Evolutionary conservation across 2,888 invertebrate genomes (phyloP), one percentile per base, ranked within the genome.

Genomic region (Schizotus pectinicornis): DNA sequence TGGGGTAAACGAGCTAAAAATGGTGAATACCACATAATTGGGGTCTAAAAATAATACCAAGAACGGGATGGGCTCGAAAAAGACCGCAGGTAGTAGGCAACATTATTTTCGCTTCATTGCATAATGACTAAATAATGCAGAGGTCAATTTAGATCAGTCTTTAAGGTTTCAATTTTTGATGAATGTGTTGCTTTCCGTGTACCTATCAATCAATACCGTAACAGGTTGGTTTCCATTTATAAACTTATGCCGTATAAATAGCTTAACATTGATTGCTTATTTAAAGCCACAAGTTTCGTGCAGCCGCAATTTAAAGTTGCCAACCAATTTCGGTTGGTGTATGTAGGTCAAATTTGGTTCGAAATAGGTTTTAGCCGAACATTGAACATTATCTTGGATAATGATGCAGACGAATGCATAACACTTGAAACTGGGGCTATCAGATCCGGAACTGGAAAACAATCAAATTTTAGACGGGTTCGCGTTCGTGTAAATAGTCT

Each of bases 141-240:
- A 5, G 22, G 22, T 22, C 22, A 22, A 22, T 22, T 22, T 22
- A 22, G 22, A 22, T 22, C 22, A 22, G 22, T 22, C 22, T 5
- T 22, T 22, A 22, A 22, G 5, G 22, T 22, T 22, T 22, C 22
- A 22, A 22, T 22, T 3, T 22, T 22, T 22, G 22, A 22, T 22
- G 22, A 22, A 22, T 22, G 22, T 22, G 22, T 22, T 22, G n/a
- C 41, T 31, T 42, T 42, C 42, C 22, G 32, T 7, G 9, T 30
- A 9, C 42, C 32, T 34, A 51, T 39, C 38, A 51, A 56, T 56
- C 50, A 41, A 56, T 56, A 51, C 35, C 34, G 41, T 56, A 51
- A 56, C 45, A 51, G 51, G 51, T 56, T 46, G 45, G 39, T 50
- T 56, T 56, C 50, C 46, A 56, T 56, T 56, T 51, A 51, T 56